phyloP scores from a whole-genome alignment of 2,888 invertebrate genomes.

The Sarcophaga carnaria region DNA sequence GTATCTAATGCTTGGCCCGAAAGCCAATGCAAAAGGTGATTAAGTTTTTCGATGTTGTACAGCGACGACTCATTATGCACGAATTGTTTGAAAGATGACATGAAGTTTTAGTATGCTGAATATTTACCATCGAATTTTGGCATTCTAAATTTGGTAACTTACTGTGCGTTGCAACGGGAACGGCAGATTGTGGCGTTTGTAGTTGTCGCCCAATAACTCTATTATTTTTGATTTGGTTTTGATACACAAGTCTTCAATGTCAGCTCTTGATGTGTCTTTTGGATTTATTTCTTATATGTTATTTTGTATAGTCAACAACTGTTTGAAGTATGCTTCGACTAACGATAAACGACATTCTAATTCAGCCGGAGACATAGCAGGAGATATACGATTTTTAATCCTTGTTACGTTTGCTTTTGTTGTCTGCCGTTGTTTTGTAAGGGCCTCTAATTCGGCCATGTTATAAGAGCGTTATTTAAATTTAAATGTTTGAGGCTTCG shows the following conservation, averaged over 20 bases:
- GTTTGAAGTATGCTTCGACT: slow-evolving; percentile 55
- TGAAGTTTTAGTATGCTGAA: too few relatives aligned
- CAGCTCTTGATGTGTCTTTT: neutral
- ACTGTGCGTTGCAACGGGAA: slow-evolving; percentile 11
- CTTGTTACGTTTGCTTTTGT: slow-evolving; percentile 11
- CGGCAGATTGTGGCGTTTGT: neutral
- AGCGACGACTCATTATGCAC: slow-evolving; percentile 16
- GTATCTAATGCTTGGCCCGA: too few relatives aligned
- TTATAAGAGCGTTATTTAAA: too few relatives aligned
- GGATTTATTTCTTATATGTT: slow-evolving; percentile 23
- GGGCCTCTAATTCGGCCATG: neutral
- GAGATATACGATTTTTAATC: slow-evolving; percentile 28
- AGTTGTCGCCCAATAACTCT: slow-evolving; percentile 17
- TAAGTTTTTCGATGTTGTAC: slow-evolving; percentile 43
- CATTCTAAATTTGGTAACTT: slow-evolving; percentile 45
- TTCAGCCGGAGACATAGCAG: slow-evolving; percentile 31
- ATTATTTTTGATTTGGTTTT: slow-evolving; percentile 29
- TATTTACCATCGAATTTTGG: too few relatives aligned
- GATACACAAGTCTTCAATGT: slow-evolving; percentile 8
- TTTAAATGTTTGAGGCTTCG: too few relatives aligned
- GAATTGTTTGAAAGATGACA: too few relatives aligned
- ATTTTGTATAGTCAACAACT: slow-evolving; percentile 46
- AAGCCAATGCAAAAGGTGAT: neutral
- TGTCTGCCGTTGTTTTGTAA: slow-evolving; percentile 5
- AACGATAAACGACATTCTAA: slow-evolving; percentile 44